Evolutionary conservation across 2,113 vertebrate species (phyloP).

Genomic region (Dromaius novaehollandiae): DNA sequence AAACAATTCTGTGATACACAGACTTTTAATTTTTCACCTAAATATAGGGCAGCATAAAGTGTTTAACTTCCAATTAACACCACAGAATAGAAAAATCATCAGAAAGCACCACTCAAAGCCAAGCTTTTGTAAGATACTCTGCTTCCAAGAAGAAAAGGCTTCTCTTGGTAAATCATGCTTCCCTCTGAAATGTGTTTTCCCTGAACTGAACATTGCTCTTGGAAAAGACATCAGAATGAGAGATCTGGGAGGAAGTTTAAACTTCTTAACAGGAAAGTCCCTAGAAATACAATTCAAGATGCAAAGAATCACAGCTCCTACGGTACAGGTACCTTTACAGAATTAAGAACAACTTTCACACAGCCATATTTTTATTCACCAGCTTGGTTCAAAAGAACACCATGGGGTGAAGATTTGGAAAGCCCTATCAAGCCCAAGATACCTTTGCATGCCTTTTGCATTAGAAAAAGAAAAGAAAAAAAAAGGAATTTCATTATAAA

Average conservation of each 20-base stretch:
- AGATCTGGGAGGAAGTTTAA: not conserved
- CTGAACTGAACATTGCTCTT: not conserved
- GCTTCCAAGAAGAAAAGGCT: not conserved
- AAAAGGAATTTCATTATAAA: not conserved
- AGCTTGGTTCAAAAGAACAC: not conserved
- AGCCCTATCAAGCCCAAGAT: not conserved
- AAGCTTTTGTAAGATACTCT: not conserved
- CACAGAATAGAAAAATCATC: not conserved
- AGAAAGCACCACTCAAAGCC: not conserved
- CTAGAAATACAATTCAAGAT: not conserved
- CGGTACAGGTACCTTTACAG: not conserved
- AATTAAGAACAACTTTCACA: not conserved
- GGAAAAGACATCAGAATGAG: not conserved
- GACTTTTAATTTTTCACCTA: not conserved
- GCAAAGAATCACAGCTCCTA: not conserved
- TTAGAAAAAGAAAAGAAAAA: fast-evolving
- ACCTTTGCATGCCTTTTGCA: not conserved
- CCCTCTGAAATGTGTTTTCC: not conserved
- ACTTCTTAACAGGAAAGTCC: not conserved
- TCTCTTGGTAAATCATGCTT: not conserved
- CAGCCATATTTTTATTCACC: not conserved
- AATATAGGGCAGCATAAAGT: not conserved
- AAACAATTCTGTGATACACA: not conserved
- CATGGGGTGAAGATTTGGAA: not conserved
- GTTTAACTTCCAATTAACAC: not conserved